phyloP scores from a whole-genome alignment of 2,888 invertebrate genomes.

The Nysson spinosus region DNA sequence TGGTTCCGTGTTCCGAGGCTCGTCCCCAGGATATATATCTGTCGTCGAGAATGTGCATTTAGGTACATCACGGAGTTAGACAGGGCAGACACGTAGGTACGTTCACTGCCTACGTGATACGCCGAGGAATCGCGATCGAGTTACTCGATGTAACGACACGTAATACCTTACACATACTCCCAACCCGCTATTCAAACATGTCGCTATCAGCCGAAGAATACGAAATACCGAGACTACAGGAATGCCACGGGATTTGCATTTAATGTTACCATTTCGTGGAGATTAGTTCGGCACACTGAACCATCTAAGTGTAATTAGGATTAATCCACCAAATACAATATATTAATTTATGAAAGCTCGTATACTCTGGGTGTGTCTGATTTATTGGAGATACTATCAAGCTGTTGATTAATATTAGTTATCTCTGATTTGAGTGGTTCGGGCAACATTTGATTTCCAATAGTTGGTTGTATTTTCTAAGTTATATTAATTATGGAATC shows the following conservation, averaged over 20 bases:
- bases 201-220: not conserved
- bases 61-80: conserved; percentile 41
- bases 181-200: not conserved
- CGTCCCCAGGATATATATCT: conserved; percentile 38
- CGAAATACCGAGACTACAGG: not conserved
- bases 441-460: too few relatives aligned
- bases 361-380: too few relatives aligned
- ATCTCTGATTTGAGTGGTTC: too few relatives aligned
- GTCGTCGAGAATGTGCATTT: conserved; percentile 37
- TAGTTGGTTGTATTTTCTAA: too few relatives aligned
- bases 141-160: conserved; percentile 17
- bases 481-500: too few relatives aligned
- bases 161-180: not conserved
- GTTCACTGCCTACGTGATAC: conserved; percentile 35
- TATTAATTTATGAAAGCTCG: too few relatives aligned
- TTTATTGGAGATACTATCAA: too few relatives aligned
- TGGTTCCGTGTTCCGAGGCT: conserved; percentile 43
- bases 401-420: too few relatives aligned
- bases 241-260: not conserved
- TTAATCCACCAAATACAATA: too few relatives aligned
- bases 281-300: too few relatives aligned
- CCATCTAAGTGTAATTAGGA: too few relatives aligned
- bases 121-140: conserved; percentile 18
- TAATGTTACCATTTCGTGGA: not conserved
- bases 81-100: conserved; percentile 33